phyloP scores from a whole-genome alignment of 1,140 invertebrate genomes.

The Atta texana region DNA sequence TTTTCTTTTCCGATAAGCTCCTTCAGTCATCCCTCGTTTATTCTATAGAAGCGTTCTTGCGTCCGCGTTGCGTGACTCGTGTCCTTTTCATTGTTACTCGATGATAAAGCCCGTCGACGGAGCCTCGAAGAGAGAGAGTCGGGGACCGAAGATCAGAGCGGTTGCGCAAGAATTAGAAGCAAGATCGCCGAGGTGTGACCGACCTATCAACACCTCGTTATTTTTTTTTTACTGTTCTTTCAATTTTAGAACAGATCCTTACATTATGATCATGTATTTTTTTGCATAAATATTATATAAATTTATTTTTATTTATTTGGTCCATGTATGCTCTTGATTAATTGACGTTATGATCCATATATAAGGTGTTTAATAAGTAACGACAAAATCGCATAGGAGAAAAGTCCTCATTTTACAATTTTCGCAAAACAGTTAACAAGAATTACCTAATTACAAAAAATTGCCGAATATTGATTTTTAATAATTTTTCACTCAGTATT shows the following conservation, averaged over 20 bases:
- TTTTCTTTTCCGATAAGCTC: conserved; percentile 77
- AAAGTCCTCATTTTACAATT: no score
- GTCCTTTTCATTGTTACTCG: conserved; percentile 71
- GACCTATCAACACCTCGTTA: conserved; percentile 43
- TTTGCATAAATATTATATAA: conserved; percentile 1
- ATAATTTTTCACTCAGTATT: no score
- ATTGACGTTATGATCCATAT: neutral
- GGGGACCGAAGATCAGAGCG: conserved; percentile 85
- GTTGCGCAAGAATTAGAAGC: conserved; percentile 83
- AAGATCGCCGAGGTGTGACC: conserved; percentile 49
- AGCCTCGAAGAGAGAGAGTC: conserved; percentile 85
- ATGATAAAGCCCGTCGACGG: conserved; percentile 80
- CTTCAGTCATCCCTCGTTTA: conserved; percentile 76
- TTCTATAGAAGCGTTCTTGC: conserved; percentile 68
- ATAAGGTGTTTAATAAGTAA: no score
- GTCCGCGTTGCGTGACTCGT: conserved; percentile 76
- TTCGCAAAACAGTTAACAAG: no score
- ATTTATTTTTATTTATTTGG: neutral
- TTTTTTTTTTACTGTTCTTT: neutral
- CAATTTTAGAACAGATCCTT: neutral
- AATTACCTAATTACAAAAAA: no score
- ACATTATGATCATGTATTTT: neutral
- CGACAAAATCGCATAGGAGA: no score
- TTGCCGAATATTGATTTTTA: no score
- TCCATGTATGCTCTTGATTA: neutral